Evolutionary conservation across 1,140 invertebrate species (phyloP).

Genomic region (Leptinotarsa defecta): DNA sequence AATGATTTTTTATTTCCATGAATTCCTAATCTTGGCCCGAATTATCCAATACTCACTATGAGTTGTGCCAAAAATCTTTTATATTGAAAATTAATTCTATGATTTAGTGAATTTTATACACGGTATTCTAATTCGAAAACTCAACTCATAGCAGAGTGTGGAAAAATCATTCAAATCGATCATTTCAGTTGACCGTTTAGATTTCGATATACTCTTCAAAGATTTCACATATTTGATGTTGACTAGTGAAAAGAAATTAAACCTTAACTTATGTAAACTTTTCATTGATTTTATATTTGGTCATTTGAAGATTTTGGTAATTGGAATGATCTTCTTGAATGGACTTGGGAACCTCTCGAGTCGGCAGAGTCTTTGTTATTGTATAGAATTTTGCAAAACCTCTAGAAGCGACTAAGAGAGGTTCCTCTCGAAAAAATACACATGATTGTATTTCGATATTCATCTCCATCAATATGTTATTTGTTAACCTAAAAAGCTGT

Average conservation of each 20-base stretch:
- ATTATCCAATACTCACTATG: background rate
- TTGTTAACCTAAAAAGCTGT: slow-evolving; percentile 58
- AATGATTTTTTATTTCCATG: too few species aligned
- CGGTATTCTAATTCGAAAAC: background rate
- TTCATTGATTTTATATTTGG: background rate
- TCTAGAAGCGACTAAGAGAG: slow-evolving; percentile 29
- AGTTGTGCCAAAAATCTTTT: slow-evolving; percentile 10
- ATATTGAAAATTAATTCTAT: background rate
- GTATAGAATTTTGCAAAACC: slow-evolving; percentile 40
- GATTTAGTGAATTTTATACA: background rate
- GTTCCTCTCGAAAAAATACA: slow-evolving; percentile 40
- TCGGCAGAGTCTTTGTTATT: slow-evolving; percentile 40
- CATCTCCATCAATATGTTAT: slow-evolving; percentile 58
- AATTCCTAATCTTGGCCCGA: background rate
- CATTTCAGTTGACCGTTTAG: background rate
- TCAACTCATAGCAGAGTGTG: background rate
- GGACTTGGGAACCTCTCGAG: background rate
- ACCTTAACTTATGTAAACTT: background rate
- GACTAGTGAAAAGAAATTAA: too few species aligned
- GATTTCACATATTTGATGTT: background rate
- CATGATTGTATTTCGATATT: slow-evolving; percentile 53
- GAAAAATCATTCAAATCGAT: background rate
- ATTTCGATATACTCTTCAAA: background rate
- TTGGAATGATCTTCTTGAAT: slow-evolving; percentile 11
- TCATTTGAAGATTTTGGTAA: background rate